Percentiles rank a stretch among this genome's conserved stretches.
Conservation (phyloP, 2,113 vertebrate species). For the Eptatretus burgeri region DNA sequence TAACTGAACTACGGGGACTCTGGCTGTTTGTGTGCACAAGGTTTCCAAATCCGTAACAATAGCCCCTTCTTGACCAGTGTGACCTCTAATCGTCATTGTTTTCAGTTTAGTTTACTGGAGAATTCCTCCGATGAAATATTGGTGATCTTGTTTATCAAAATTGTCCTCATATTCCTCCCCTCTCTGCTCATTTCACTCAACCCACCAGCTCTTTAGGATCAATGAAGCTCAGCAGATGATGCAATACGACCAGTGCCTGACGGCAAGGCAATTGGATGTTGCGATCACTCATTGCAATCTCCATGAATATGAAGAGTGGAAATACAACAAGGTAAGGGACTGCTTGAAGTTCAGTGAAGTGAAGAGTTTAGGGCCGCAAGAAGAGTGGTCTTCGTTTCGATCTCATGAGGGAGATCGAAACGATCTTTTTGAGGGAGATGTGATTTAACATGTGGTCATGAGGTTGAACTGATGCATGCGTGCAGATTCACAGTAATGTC, state of each 20-base stretch:
- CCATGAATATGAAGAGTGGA: slow-evolving; percentile 64
- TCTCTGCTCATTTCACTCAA: slow-evolving; percentile 8
- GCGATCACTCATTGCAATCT: slow-evolving; percentile 63
- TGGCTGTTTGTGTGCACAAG: too few relatives aligned
- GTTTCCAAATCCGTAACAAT: too few relatives aligned
- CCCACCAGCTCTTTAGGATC: slow-evolving; percentile 55
- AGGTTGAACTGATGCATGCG: background rate
- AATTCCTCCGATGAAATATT: rapidly evolving
- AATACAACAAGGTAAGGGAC: slow-evolving; percentile 59
- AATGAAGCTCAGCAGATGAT: slow-evolving; percentile 86
- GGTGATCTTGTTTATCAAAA: background rate
- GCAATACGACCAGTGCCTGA: slow-evolving; percentile 89
- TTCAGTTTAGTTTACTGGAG: slow-evolving; percentile 7
- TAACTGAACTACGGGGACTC: too few relatives aligned
- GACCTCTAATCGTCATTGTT: too few relatives aligned
- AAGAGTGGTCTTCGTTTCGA: background rate
- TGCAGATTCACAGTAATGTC: background rate
- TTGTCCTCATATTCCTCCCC: slow-evolving; percentile 7
- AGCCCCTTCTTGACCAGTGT: too few relatives aligned
- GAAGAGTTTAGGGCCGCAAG: background rate
- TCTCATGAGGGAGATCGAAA: too few relatives aligned
- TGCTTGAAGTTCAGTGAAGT: background rate
- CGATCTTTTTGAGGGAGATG: too few relatives aligned
- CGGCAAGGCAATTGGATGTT: slow-evolving; percentile 33
- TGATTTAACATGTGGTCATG: background rate